A percentile compares a stretch with the other conserved stretches of the same genome.
Evolutionary conservation across 2,797 vertebrate genomes (phyloP).

Genomic region (Takifugu ocellatus): DNA sequence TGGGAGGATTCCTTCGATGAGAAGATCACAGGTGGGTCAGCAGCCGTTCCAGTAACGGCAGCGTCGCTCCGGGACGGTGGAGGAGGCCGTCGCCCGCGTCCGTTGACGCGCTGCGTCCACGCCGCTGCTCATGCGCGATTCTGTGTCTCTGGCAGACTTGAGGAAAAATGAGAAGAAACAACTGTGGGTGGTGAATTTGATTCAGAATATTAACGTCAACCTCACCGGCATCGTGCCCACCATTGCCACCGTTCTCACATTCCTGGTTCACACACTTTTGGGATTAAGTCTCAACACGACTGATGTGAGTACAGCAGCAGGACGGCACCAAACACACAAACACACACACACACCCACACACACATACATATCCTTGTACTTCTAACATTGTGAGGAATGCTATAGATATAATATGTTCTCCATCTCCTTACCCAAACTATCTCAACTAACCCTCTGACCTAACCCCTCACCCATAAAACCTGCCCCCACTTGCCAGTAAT

Average conservation of each 20-base stretch:
- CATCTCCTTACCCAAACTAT: not conserved
- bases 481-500: too few relatives aligned
- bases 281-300: constrained; percentile 58
- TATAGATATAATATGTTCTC: too few relatives aligned
- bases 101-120: too few relatives aligned
- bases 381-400: too few relatives aligned
- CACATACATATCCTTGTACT: not conserved
- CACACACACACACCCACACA: not conserved
- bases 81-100: too few relatives aligned
- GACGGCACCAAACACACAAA: not conserved
- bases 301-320: constrained; percentile 41
- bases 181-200: constrained; percentile 66
- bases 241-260: constrained; percentile 74
- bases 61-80: too few relatives aligned
- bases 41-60: not conserved
- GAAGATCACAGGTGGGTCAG: constrained; percentile 66
- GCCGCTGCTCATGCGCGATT: not conserved
- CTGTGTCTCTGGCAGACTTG: constrained; percentile 57
- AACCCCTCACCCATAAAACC: too few relatives aligned
- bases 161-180: constrained; percentile 72
- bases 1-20: constrained; percentile 81
- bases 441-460: too few relatives aligned
- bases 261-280: constrained; percentile 75
- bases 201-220: constrained; percentile 76
- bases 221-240: constrained; percentile 66